Evolutionary conservation across 2,888 invertebrate genomes (phyloP), one percentile per base, ranked within the genome.

Genomic region (Cantharis nigra): DNA sequence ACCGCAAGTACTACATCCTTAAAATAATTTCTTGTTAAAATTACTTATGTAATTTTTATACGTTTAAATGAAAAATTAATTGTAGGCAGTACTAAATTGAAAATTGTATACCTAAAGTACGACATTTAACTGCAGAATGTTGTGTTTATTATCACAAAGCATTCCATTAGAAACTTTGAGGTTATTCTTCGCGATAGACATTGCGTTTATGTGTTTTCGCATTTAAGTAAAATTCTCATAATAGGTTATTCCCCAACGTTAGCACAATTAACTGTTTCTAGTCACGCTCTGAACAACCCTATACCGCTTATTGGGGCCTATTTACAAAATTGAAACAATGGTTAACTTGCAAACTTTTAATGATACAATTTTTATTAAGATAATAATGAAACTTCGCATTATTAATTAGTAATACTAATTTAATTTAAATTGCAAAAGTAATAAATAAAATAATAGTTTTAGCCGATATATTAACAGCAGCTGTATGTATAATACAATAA

Each of bases 381-480:
- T 49, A n/a, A 7, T 49, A 49, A 49, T n/a, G n/a, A 49, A 49
- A n/a, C 49, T 49, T 49, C n/a, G 4, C n/a, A 49, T 49, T 49
- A n/a, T 49, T 49, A 49, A 49, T 49, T n/a, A 26, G 9, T 26
- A 49, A n/a, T n/a, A 49, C n/a, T 49, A 49, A 49, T 49, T 49
- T 49, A 49, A 49, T 49, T n/a, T 49, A 49, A 49, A n/a, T n/a
- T 7, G 49, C 49, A 67, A 67, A 67, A 67, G n/a, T 67, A 23
- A 67, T n/a, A 67, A n/a, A 67, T 23, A 18, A 67, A 67, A 16
- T 18, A 67, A 13, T 67, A 67, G 33, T 67, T 78, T 75, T 75
- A 78, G 70, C 70, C 69, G 75, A 73, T 78, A 65, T 76, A 76
- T 76, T 76, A 76, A 78, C 76, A 74, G n/a, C 49, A 74, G n/a